Conservation (phyloP, 2,888 invertebrate species). For the Epinotia bilunana region DNA sequence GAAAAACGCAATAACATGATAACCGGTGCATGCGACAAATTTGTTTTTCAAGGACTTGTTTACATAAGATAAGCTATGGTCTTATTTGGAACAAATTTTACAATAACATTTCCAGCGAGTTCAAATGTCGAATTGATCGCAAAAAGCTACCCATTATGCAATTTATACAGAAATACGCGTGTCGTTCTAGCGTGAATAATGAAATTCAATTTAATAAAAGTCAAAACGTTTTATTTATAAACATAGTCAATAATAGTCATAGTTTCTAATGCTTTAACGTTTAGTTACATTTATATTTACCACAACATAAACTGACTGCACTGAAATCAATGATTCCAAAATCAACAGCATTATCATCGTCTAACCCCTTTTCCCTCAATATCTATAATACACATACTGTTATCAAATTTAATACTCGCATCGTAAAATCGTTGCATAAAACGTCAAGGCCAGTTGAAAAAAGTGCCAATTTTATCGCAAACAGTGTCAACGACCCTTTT, state of each 20-base stretch:
- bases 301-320: not conserved
- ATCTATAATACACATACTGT: slow-evolving; percentile 35
- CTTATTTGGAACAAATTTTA: not conserved
- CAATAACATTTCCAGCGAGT: not conserved
- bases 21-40: slow-evolving; percentile 64
- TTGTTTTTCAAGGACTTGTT: slow-evolving; percentile 22
- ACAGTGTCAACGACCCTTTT: slow-evolving; percentile 73
- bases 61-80: slow-evolving; percentile 21
- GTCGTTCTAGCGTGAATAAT: no score
- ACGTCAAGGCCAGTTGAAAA: slow-evolving; percentile 45
- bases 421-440: slow-evolving; percentile 33
- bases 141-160: not conserved
- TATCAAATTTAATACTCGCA: slow-evolving; percentile 35
- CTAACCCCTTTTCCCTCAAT: slow-evolving; percentile 49
- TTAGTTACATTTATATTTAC: not conserved
- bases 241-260: no score
- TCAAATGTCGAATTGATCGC: not conserved
- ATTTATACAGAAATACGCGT: no score
- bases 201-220: no score
- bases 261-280: not conserved
- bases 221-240: no score
- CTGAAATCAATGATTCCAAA: not conserved
- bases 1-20: slow-evolving; percentile 48
- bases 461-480: slow-evolving; percentile 65
- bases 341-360: slow-evolving; percentile 2